phyloP scores from a whole-genome alignment of 53 echinoderm and acorn worm genomes.

The Arbacia lixula region DNA sequence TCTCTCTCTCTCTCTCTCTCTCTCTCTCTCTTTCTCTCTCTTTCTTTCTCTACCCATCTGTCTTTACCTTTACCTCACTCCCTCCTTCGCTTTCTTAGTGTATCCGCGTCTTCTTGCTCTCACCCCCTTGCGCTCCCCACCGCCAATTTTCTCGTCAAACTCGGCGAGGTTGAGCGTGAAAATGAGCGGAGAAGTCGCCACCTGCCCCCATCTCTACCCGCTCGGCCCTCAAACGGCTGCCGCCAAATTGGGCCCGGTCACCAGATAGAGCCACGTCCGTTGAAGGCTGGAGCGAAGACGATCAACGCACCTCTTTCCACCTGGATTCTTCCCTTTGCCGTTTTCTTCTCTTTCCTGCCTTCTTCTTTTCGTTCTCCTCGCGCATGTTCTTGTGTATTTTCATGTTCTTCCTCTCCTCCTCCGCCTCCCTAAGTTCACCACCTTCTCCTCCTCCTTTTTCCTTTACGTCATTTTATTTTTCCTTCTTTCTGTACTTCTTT shows the following conservation, averaged over 20 bases:
- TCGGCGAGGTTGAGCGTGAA: slow-evolving; percentile 54
- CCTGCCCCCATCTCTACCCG: slow-evolving; percentile 33
- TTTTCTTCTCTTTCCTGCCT: not conserved
- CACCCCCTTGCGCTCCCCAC: not conserved
- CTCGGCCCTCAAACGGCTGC: slow-evolving; percentile 25
- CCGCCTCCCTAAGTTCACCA: not conserved
- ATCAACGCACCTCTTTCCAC: not conserved
- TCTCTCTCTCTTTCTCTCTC: no score
- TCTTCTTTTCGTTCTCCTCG: not conserved
- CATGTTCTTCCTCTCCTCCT: not conserved
- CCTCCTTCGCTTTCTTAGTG: not conserved
- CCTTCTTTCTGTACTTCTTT: not conserved
- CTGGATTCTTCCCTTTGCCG: not conserved
- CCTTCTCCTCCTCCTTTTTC: not conserved
- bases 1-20: not conserved
- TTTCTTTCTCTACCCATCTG: not conserved
- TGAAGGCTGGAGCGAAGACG: not conserved
- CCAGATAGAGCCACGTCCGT: slow-evolving; percentile 23
- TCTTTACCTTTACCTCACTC: not conserved
- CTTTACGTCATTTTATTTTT: not conserved
- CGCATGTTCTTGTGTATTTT: not conserved
- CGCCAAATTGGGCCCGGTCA: slow-evolving; percentile 37
- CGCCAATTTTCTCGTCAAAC: slow-evolving; percentile 52
- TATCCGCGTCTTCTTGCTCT: not conserved
- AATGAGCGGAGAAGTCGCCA: slow-evolving; percentile 26